Conservation (phyloP, 2,113 vertebrate genomes). For the Antechinus stuartii region DNA sequence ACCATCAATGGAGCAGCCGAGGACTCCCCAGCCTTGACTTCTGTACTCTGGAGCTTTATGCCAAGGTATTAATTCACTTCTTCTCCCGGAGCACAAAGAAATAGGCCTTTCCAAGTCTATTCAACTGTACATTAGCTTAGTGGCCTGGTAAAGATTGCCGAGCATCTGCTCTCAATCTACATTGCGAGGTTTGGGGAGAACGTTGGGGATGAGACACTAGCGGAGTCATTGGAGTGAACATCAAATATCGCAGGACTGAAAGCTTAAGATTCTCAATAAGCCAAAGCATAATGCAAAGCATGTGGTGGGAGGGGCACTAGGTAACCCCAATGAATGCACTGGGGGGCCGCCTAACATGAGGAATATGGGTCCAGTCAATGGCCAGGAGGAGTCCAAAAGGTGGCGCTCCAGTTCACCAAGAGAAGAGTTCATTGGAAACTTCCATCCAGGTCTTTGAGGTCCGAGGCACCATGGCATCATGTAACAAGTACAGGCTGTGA, state of each 20-base stretch:
- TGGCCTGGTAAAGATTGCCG: slow-evolving; percentile 46
- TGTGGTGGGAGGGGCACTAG: not conserved
- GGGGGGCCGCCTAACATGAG: not conserved
- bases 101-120: slow-evolving; percentile 39
- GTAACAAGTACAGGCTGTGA: not conserved
- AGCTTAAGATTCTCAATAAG: not conserved
- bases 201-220: accelerated
- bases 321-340: not conserved
- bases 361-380: not conserved
- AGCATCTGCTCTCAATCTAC: slow-evolving; percentile 39
- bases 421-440: not conserved
- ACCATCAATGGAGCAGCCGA: slow-evolving; percentile 43
- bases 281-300: not conserved
- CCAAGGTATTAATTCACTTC: slow-evolving; percentile 42
- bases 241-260: accelerated
- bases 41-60: not conserved
- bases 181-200: accelerated
- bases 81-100: slow-evolving; percentile 21
- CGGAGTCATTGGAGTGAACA: not conserved
- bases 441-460: not conserved
- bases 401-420: not conserved
- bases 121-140: slow-evolving; percentile 10
- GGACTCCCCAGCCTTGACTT: not conserved
- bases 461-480: not conserved
- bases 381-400: not conserved